phyloP scores from a whole-genome alignment of 1,140 invertebrate genomes.

The Caerostris darwini region DNA sequence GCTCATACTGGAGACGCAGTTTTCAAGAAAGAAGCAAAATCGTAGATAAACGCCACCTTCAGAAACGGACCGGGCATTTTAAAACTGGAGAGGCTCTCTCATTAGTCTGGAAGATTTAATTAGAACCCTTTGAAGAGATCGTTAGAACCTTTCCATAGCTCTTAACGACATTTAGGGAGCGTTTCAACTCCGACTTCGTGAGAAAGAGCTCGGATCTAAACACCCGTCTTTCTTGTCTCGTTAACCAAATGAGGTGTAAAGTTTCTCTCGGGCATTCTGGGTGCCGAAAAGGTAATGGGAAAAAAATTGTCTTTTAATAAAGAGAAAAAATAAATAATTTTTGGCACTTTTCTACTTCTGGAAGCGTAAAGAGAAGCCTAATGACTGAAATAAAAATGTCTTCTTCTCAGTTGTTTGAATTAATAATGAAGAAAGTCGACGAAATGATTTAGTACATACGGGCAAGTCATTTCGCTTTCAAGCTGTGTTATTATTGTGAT shows the following conservation, averaged over 20 bases:
- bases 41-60: background rate
- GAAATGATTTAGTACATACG: too few relatives aligned
- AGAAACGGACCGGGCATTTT: background rate
- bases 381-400: too few relatives aligned
- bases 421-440: too few relatives aligned
- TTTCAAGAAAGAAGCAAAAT: background rate
- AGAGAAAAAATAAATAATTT: background rate
- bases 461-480: too few relatives aligned
- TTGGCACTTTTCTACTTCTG: background rate
- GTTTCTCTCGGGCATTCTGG: constrained; percentile 32
- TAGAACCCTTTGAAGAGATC: constrained; percentile 58
- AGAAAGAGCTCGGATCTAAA: constrained; percentile 21
- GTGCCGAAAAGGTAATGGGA: background rate
- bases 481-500: too few relatives aligned
- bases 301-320: background rate
- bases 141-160: constrained; percentile 25
- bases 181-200: too few relatives aligned
- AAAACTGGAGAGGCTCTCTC: background rate
- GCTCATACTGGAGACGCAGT: background rate
- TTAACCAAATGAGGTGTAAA: constrained; percentile 60
- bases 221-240: constrained; percentile 34
- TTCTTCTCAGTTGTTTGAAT: too few relatives aligned
- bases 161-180: background rate
- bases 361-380: too few relatives aligned
- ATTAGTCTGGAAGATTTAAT: constrained; percentile 60